Percentiles rank a stretch among this genome's conserved stretches.
Evolutionary conservation across 1,140 invertebrate species (phyloP).

Genomic region (Diorhabda carinulata): DNA sequence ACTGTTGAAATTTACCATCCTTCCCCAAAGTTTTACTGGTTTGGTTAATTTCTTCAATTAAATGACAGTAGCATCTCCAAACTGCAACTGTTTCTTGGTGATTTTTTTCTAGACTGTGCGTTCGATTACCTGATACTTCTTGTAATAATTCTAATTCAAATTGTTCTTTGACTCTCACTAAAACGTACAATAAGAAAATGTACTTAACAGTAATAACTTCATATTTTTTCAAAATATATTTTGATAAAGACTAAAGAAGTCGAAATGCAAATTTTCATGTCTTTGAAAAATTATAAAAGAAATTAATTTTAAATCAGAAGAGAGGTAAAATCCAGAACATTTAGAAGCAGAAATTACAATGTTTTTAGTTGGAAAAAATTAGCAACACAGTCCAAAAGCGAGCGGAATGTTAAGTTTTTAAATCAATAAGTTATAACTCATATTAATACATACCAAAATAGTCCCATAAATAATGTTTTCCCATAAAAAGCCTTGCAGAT

Average conservation of each 20-base stretch:
- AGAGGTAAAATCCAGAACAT: no score
- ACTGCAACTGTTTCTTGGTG: constrained; percentile 63
- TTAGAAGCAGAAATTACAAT: no score
- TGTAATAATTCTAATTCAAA: constrained; percentile 72
- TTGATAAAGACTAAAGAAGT: no score
- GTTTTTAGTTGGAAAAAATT: no score
- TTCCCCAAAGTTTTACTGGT: constrained; percentile 87
- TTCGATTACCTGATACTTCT: constrained; percentile 50
- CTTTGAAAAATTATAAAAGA: no score
- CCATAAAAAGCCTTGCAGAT: constrained; percentile 85
- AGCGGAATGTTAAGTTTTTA: no score
- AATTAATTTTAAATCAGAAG: no score
- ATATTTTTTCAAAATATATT: no score
- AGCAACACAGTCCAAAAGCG: no score
- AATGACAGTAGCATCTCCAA: constrained; percentile 71
- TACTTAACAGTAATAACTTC: no score
- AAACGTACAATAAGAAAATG: constrained; percentile 25
- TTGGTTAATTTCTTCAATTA: constrained; percentile 79
- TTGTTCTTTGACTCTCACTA: constrained; percentile 80
- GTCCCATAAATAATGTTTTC: constrained; percentile 97
- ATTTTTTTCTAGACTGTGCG: constrained; percentile 49
- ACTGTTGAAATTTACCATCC: constrained; percentile 97
- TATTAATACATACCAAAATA: constrained; percentile 74
- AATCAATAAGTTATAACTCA: no score
- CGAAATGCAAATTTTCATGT: no score